Evolutionary conservation across 2,113 vertebrate genomes (phyloP).

Genomic region (Coptodon bakossiorum): DNA sequence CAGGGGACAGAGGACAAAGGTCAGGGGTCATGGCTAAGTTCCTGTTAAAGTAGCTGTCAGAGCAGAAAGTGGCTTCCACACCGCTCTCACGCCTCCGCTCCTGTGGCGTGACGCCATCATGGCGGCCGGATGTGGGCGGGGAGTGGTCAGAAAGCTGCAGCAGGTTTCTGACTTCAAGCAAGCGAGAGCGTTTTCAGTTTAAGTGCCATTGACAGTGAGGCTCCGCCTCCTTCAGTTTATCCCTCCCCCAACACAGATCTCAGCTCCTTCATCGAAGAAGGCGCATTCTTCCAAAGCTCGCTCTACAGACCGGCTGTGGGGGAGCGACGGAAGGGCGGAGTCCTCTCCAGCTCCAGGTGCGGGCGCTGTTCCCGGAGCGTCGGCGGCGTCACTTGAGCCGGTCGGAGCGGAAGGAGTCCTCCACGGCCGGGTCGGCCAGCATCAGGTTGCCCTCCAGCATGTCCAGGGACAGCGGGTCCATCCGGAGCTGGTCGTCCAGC

Average conservation of each 20-base stretch:
- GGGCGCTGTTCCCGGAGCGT: neutral
- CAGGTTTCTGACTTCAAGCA: slow-evolving; percentile 4
- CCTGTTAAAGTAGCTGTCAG: slow-evolving; percentile 12
- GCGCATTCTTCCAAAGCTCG: neutral
- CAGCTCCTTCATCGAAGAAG: neutral
- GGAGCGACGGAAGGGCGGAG: neutral
- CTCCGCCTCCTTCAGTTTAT: neutral
- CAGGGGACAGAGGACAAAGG: neutral
- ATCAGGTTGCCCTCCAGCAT: slow-evolving; percentile 88
- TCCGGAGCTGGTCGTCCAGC: slow-evolving; percentile 79
- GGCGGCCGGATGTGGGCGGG: neutral
- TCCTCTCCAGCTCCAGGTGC: neutral
- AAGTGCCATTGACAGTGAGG: slow-evolving; percentile 43
- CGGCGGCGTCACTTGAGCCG: slow-evolving; percentile 76
- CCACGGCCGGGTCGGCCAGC: slow-evolving; percentile 84
- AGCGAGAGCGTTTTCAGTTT: slow-evolving; percentile 32
- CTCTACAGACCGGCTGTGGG: neutral
- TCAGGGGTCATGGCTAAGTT: slow-evolving; percentile 15
- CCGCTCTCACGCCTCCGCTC: neutral
- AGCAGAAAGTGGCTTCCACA: neutral
- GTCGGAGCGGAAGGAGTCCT: slow-evolving; percentile 89
- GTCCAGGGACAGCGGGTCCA: slow-evolving; percentile 83
- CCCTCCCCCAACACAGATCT: neutral
- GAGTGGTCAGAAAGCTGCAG: neutral
- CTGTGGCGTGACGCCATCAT: neutral